Percentiles rank a stretch among this genome's conserved stretches.
These are phyloP conservation scores for Hylaeus anthracinus DNA, from an alignment of 1,140 invertebrate species.

Conservation along the genomic window DNA sequence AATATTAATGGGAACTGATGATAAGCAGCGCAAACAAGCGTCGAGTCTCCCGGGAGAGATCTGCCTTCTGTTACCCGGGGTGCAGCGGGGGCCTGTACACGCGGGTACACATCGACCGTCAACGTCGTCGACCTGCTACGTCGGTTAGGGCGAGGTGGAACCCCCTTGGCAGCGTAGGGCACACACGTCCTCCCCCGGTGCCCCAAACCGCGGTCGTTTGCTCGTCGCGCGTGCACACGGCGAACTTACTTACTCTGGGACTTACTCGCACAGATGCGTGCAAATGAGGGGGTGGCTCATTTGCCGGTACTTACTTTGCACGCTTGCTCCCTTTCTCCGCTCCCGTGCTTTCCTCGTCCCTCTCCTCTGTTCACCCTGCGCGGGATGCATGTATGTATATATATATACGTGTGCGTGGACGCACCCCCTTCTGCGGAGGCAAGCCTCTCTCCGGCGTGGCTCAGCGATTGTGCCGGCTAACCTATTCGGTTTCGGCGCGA, in stretches of 20 bases:
- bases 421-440: conserved; percentile 1
- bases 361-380: not conserved
- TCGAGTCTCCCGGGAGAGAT: conserved; percentile 80
- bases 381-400: too few species aligned
- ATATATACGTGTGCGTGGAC: not conserved
- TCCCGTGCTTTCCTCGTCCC: not conserved
- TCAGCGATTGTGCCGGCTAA: conserved; percentile 56
- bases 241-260: not conserved
- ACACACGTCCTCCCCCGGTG: conserved; percentile 24
- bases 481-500: conserved; percentile 64
- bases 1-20: conserved; percentile 82
- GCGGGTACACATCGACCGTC: conserved; percentile 46
- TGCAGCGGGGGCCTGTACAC: conserved; percentile 75
- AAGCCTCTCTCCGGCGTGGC: conserved; percentile 32
- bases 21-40: conserved; percentile 82
- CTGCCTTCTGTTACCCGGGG: conserved; percentile 80
- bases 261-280: conserved; percentile 39
- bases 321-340: conserved; percentile 4
- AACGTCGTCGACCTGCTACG: conserved; percentile 13
- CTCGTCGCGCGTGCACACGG: not conserved
- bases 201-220: conserved; percentile 47
- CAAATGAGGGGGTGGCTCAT: conserved; percentile 46
- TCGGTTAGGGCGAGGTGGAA: not conserved
- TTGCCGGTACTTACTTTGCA: conserved; percentile 58
- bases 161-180: conserved; percentile 47